Conservation (phyloP, 2,113 vertebrate genomes). For the Sylvietta virens region DNA sequence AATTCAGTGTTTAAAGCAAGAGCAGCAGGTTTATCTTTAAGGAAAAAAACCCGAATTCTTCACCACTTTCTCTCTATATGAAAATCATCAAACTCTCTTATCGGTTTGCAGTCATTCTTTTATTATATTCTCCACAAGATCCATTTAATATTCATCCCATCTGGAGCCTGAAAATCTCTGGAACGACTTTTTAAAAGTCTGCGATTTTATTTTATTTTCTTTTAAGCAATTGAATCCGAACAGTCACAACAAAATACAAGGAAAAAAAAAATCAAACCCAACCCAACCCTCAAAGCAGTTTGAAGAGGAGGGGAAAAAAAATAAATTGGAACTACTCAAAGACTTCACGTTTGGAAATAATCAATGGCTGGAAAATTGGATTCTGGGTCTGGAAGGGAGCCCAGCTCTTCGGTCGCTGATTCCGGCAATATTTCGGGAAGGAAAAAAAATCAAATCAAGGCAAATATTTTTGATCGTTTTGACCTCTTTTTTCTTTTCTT, state of each 20-base stretch:
- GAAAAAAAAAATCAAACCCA: neutral
- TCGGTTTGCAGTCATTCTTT: neutral
- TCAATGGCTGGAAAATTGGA: slow-evolving; percentile 24
- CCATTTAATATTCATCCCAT: neutral
- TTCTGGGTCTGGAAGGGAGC: slow-evolving; percentile 3
- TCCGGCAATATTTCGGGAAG: slow-evolving; percentile 21
- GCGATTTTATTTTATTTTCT: neutral
- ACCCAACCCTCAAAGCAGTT: neutral
- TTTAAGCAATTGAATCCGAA: neutral
- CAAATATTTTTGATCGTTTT: slow-evolving; percentile 6
- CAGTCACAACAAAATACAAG: neutral
- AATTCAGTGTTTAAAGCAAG: neutral
- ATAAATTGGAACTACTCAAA: neutral
- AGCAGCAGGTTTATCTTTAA: neutral
- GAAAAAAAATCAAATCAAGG: neutral
- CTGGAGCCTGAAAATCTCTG: neutral
- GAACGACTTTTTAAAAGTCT: neutral
- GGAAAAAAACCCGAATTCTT: neutral
- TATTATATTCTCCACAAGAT: neutral
- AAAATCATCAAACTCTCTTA: neutral
- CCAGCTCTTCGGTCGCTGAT: neutral
- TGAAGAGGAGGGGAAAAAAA: neutral
- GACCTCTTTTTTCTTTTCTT: neutral
- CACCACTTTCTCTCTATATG: neutral
- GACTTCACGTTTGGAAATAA: slow-evolving; percentile 51